Percentiles rank a stretch among this genome's conserved stretches.
Evolutionary conservation across 2,888 invertebrate genomes (phyloP).

Genomic region (Alentia gelatinosa): DNA sequence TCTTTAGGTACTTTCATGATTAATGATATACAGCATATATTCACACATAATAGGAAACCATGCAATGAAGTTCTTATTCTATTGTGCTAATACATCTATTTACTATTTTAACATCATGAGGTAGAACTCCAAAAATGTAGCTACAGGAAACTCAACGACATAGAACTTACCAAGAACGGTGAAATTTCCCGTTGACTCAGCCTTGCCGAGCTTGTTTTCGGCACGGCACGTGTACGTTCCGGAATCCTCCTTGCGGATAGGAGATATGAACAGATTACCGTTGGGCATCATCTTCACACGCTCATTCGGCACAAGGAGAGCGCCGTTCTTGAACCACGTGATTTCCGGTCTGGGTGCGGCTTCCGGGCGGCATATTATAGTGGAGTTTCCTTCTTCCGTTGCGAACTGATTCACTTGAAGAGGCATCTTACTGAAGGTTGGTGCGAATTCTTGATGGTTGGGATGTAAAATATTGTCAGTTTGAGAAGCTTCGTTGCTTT

Average conservation of each 20-base stretch:
- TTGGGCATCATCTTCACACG: slow-evolving; percentile 87
- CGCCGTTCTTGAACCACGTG: slow-evolving; percentile 93
- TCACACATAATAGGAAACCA: no score
- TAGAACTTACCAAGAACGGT: slow-evolving; percentile 70
- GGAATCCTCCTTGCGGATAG: slow-evolving; percentile 67
- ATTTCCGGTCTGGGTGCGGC: slow-evolving; percentile 88
- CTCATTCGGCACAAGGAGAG: slow-evolving; percentile 49
- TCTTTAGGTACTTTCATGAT: no score
- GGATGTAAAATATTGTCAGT: no score
- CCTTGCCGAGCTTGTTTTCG: slow-evolving; percentile 69
- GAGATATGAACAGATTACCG: slow-evolving; percentile 91
- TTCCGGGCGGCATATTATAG: slow-evolving; percentile 93
- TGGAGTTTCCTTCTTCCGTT: slow-evolving; percentile 94
- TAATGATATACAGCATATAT: no score
- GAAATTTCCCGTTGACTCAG: slow-evolving; percentile 68
- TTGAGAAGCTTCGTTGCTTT: no score
- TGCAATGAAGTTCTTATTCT: no score
- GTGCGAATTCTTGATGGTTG: slow-evolving; percentile 84
- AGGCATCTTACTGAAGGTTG: slow-evolving; percentile 94
- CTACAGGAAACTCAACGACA: no score
- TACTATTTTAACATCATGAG: no score
- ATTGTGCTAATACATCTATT: no score
- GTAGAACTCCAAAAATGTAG: no score
- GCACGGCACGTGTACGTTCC: slow-evolving; percentile 75
- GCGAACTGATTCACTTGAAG: slow-evolving; percentile 93